Base-by-base conservation (phyloP, 2,797 vertebrate species). In the Characodon lateralis region DNA sequence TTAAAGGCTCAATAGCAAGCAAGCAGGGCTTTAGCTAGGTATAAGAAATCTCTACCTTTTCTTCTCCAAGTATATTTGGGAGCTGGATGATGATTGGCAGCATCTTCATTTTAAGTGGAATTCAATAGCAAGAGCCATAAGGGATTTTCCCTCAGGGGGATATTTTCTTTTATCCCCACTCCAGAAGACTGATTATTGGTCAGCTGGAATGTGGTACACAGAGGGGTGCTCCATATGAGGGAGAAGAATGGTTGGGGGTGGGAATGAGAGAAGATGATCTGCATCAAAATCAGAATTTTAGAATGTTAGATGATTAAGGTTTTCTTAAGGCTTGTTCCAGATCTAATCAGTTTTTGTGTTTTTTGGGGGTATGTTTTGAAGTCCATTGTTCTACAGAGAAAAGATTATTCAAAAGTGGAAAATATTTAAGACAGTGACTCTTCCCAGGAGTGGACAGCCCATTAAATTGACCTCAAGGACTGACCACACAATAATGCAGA, bases 151-250 rank as follows among this genome's bases (percentile, higher is more conserved):
- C 78, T 58, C 1, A 10, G 78, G 66, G 79, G 63, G 53, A 68
- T 24, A 48, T 74, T 83, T 78, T 72, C 73, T 77, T 75, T 83
- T 65, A 77, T 85, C 77, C 72, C 5, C 20, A 66, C 83, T 72
- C 80, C 56, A 82, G 73, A 79, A 39, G 66, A 72, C 55, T 16
- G 71, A 77, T 78, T 81, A 85, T 81, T 73, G 74, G 43, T 69
- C 68, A 41, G 72, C 55, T 58, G 66, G 53, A 78, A 59, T 76
- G 75, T 50, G 77, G 55, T 61, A 2, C 71, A 48, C 50, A 69
- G 61, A 5, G 63, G 71, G 51, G 0, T 6, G 78, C 61, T 78
- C 74, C 74, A 71, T 65, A 58, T 26, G 63, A 79, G 74, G 76
- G 26, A n/a, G 1, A 5, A 6, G 53, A 69, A 6, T 9, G 4